Conservation (phyloP, 2,113 vertebrate genomes). For the Micromys minutus region DNA sequence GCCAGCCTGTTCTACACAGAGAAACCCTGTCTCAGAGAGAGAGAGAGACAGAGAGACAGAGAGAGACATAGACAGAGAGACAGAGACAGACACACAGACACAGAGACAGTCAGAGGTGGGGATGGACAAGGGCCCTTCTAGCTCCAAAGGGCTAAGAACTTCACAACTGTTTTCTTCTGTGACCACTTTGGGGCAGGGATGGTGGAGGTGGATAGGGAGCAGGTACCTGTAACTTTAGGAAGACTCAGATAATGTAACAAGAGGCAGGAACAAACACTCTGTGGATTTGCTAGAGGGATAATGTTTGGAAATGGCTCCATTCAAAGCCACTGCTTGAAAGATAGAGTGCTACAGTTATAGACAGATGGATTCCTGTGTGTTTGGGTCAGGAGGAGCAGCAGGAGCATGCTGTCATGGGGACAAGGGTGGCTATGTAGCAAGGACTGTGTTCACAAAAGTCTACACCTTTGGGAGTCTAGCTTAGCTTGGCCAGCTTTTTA, state of each 20-base stretch:
- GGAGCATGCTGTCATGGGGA: neutral
- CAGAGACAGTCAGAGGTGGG: neutral
- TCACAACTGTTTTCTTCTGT: constrained; percentile 13
- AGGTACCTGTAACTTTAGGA: constrained; percentile 51
- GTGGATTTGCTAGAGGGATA: constrained; percentile 29
- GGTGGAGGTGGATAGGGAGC: neutral
- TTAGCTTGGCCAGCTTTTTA: neutral
- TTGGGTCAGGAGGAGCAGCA: neutral
- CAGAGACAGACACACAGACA: too few species aligned
- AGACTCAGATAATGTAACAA: constrained; percentile 45
- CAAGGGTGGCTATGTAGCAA: neutral
- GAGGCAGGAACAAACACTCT: constrained; percentile 15
- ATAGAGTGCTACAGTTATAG: neutral
- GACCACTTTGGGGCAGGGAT: neutral
- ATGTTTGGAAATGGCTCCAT: neutral
- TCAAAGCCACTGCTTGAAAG: constrained; percentile 36
- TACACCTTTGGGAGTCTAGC: neutral
- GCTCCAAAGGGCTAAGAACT: neutral
- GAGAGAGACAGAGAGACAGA: too few species aligned
- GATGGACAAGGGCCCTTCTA: neutral
- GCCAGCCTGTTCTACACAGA: neutral
- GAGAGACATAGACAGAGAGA: neutral
- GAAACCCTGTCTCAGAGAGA: neutral
- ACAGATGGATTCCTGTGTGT: neutral
- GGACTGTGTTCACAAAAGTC: constrained; percentile 1